Conservation (phyloP, 1,140 invertebrate species). For the Platyura marginata region DNA sequence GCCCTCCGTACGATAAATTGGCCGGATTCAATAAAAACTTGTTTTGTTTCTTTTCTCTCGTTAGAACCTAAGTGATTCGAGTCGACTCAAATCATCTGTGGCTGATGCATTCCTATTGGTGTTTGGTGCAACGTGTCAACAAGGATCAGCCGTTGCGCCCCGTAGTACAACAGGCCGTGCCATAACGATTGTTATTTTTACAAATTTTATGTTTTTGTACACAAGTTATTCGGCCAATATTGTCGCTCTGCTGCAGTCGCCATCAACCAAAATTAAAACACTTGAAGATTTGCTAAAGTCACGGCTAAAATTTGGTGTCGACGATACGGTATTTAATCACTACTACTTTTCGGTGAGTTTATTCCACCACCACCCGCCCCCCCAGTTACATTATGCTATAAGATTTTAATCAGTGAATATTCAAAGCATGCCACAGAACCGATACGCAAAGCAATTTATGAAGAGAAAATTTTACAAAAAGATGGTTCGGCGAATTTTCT, state of each 20-base stretch:
- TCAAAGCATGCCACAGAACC: conserved; percentile 35
- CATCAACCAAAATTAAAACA: conserved; percentile 35
- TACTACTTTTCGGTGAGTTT: conserved; percentile 38
- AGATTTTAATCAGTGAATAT: background rate
- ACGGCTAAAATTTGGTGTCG: conserved; percentile 33
- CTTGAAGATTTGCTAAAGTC: conserved; percentile 35
- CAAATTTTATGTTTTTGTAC: conserved; percentile 25
- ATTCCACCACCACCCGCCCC: background rate
- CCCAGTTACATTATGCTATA: background rate
- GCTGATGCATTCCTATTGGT: conserved; percentile 26
- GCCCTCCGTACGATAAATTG: too few relatives aligned
- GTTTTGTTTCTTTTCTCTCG: too few relatives aligned
- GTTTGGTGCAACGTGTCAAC: conserved; percentile 31
- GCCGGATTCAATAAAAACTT: too few relatives aligned
- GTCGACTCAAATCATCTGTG: too few relatives aligned
- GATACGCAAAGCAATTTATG: conserved; percentile 33
- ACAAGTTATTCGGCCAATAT: conserved; percentile 43
- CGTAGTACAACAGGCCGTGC: conserved; percentile 29
- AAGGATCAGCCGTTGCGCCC: conserved; percentile 29
- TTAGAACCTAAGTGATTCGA: too few relatives aligned
- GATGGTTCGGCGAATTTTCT: conserved; percentile 30
- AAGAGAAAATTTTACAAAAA: conserved; percentile 35
- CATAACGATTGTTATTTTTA: conserved; percentile 29
- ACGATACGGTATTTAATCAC: conserved; percentile 39
- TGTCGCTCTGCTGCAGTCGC: conserved; percentile 40